Evolutionary conservation across 2,888 invertebrate genomes (phyloP).

Genomic region (Fragum fragum): DNA sequence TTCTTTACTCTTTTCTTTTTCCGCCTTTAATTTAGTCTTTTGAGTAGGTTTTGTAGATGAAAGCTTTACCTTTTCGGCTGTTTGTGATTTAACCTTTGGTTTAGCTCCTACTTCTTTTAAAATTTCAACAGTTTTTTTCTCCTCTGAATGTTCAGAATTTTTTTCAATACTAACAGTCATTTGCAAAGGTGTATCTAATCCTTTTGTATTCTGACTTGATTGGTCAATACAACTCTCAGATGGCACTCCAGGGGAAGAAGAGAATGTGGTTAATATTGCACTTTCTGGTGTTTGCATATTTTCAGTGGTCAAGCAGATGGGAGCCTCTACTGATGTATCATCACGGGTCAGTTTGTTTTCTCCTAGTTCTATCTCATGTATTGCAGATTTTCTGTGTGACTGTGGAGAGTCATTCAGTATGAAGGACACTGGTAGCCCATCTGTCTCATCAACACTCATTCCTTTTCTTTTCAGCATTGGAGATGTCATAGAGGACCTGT

Average conservation of each 20-base stretch:
- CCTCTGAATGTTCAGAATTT: not conserved
- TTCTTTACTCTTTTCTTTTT: not conserved
- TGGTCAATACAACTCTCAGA: not conserved
- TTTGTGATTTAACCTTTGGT: slow-evolving; percentile 20
- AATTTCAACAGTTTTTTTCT: not conserved
- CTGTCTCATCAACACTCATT: slow-evolving; percentile 31
- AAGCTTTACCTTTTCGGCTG: not conserved
- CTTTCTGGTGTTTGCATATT: slow-evolving; percentile 1
- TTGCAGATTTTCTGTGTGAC: not conserved
- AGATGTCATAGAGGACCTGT: slow-evolving; percentile 53
- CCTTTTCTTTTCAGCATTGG: slow-evolving; percentile 50
- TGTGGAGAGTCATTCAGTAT: slow-evolving; percentile 20
- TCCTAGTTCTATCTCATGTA: not conserved
- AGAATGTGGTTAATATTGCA: not conserved
- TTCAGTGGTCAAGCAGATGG: slow-evolving; percentile 9
- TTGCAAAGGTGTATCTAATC: too few relatives aligned
- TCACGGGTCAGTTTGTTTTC: not conserved
- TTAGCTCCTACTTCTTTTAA: slow-evolving; percentile 21
- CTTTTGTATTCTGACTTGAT: not conserved
- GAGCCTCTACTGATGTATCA: not conserved
- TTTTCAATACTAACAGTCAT: not conserved
- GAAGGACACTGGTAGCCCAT: not conserved
- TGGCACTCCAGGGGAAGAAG: not conserved
- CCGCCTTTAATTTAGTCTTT: not conserved
- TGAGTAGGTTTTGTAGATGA: slow-evolving; percentile 1